Percentiles rank a stretch among this genome's conserved stretches.
Evolutionary conservation across 2,797 vertebrate genomes (phyloP).

Genomic region (Myoxocephalus aenaeus): DNA sequence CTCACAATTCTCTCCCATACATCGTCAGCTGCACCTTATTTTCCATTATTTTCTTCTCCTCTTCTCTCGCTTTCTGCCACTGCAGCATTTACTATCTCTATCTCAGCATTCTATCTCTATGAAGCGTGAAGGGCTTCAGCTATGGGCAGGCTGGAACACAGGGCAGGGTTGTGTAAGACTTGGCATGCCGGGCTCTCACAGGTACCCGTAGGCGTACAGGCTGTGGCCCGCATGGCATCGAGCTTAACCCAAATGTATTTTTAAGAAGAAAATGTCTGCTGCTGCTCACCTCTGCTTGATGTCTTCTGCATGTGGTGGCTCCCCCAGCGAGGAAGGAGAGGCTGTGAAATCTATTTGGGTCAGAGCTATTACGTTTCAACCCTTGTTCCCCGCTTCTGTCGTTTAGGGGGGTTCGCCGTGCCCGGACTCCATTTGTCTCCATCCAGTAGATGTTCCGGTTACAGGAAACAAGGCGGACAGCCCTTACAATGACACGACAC

Average conservation of each 20-base stretch:
- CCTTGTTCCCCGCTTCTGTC: slow-evolving; percentile 69
- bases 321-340: slow-evolving; percentile 51
- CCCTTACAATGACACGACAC: slow-evolving; percentile 41
- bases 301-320: slow-evolving; percentile 72
- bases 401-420: slow-evolving; percentile 53
- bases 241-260: slow-evolving; percentile 49
- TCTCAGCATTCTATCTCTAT: background rate
- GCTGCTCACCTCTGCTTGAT: slow-evolving; percentile 71
- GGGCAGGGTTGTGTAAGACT: slow-evolving; percentile 65
- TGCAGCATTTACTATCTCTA: background rate
- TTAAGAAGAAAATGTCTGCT: slow-evolving; percentile 62
- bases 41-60: too few relatives aligned
- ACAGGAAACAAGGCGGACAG: slow-evolving; percentile 58
- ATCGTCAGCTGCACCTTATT: slow-evolving; percentile 9
- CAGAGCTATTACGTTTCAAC: slow-evolving; percentile 74
- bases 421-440: slow-evolving; percentile 66
- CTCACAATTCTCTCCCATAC: slow-evolving; percentile 30
- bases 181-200: slow-evolving; percentile 35
- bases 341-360: slow-evolving; percentile 83
- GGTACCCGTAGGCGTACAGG: slow-evolving; percentile 26
- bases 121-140: slow-evolving; percentile 18
- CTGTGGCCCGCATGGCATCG: slow-evolving; percentile 56
- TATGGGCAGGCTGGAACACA: slow-evolving; percentile 20
- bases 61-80: background rate
- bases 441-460: slow-evolving; percentile 64